Conservation (phyloP, 2,797 vertebrate species). For the Sebastes variabilis region DNA sequence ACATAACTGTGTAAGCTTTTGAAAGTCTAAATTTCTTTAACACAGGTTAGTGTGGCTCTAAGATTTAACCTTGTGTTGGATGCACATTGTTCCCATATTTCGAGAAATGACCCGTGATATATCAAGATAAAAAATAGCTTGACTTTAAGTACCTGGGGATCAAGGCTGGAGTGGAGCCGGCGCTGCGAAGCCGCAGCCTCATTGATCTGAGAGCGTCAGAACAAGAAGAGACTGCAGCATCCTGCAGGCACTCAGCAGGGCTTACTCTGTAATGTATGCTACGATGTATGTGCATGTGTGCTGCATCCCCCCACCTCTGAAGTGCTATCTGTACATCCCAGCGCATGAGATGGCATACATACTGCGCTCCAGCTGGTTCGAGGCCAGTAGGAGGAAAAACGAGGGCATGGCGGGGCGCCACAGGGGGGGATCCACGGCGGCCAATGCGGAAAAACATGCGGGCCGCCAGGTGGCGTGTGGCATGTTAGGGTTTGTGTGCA, state of each 20-base stretch:
- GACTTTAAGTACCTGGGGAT: not conserved
- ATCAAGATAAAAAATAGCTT: not conserved
- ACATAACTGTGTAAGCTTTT: not conserved
- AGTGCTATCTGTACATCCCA: constrained; percentile 3
- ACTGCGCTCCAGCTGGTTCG: constrained; percentile 31
- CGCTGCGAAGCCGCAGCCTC: constrained; percentile 29
- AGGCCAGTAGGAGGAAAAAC: constrained; percentile 29
- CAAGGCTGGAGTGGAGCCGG: constrained; percentile 15
- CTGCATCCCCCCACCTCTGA: not conserved
- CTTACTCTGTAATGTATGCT: constrained; percentile 26
- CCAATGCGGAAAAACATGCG: constrained; percentile 31
- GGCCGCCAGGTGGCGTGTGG: constrained; percentile 54
- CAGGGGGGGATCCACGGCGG: not conserved
- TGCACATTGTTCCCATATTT: not conserved
- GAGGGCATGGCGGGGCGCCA: constrained; percentile 25
- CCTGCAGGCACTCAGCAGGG: constrained; percentile 41
- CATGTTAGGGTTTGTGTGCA: constrained; percentile 35
- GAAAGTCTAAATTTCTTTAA: not conserved
- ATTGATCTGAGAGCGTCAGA: constrained; percentile 64
- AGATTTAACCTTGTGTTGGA: not conserved
- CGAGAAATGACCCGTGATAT: not conserved
- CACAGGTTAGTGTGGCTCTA: not conserved
- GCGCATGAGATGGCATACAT: constrained; percentile 32
- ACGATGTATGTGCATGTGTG: constrained; percentile 11
- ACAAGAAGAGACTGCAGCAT: constrained; percentile 58